Percentiles rank a stretch among this genome's conserved stretches.
Evolutionary conservation across 2,113 vertebrate species (phyloP).

Genomic region (Antechinus flavipes): DNA sequence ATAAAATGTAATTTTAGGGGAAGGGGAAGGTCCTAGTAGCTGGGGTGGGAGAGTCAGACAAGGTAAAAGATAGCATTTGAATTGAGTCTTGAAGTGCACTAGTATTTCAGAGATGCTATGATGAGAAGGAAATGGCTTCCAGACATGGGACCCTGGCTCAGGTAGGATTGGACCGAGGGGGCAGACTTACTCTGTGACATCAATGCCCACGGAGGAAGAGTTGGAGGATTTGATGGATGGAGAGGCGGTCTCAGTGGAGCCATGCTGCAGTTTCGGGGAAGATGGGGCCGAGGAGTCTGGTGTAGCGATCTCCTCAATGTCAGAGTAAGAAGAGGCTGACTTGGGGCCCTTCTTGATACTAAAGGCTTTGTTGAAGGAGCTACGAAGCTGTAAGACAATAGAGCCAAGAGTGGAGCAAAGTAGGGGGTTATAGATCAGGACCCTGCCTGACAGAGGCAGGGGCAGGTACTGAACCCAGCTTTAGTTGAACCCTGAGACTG

Average conservation of each 20-base stretch:
- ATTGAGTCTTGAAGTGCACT: neutral
- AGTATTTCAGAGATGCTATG: neutral
- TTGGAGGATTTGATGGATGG: slow-evolving; percentile 87
- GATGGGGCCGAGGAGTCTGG: slow-evolving; percentile 96
- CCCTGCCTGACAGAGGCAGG: neutral
- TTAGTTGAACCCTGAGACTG: neutral
- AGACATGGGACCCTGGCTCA: neutral
- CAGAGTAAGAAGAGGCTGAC: slow-evolving; percentile 92
- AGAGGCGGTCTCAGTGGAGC: slow-evolving; percentile 85
- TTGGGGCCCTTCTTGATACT: slow-evolving; percentile 98
- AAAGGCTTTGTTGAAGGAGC: slow-evolving; percentile 98
- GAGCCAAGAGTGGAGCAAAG: slow-evolving; percentile 24
- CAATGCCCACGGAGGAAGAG: slow-evolving; percentile 87
- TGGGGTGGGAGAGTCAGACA: no score
- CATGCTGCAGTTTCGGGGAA: slow-evolving; percentile 92
- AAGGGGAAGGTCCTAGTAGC: neutral
- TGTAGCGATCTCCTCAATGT: slow-evolving; percentile 96
- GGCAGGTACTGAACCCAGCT: neutral
- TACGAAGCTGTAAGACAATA: slow-evolving; percentile 89
- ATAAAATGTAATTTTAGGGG: neutral
- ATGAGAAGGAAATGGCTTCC: neutral
- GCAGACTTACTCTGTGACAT: slow-evolving; percentile 81
- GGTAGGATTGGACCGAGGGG: fast-evolving
- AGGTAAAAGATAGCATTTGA: neutral
- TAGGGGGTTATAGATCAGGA: slow-evolving; percentile 19